Conservation (phyloP, 2,113 vertebrate genomes). For the Origma solitaria region DNA sequence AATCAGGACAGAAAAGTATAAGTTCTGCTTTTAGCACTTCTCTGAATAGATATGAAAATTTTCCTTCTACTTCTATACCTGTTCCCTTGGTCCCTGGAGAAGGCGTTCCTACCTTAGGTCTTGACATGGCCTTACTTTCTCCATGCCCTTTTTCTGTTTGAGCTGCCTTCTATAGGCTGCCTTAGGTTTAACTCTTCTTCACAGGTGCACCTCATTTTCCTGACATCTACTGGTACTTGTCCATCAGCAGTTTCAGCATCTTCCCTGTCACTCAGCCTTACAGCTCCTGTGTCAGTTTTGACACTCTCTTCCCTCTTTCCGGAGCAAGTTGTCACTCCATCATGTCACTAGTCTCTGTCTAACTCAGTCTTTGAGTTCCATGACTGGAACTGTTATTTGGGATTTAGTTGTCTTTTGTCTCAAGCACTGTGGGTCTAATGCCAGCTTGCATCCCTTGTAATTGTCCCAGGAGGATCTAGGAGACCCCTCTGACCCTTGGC, state of each 20-base stretch:
- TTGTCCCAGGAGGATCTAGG: not conserved
- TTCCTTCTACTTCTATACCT: not conserved
- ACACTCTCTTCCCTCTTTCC: not conserved
- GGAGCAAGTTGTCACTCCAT: not conserved
- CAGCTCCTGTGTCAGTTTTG: not conserved
- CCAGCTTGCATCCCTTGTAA: not conserved
- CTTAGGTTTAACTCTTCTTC: not conserved
- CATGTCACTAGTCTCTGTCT: not conserved
- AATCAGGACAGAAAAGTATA: not conserved
- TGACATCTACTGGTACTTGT: not conserved
- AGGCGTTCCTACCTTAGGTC: not conserved
- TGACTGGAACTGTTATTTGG: not conserved
- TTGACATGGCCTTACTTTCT: not conserved
- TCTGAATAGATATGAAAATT: not conserved
- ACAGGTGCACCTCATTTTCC: not conserved
- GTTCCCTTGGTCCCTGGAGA: not conserved
- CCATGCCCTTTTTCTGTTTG: not conserved
- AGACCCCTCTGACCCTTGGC: not conserved
- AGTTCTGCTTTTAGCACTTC: not conserved
- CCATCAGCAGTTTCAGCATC: not conserved
- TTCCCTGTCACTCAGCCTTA: constrained; percentile 22
- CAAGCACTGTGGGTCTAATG: not conserved
- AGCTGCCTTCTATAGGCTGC: not conserved
- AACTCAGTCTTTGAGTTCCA: not conserved
- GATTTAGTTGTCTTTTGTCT: not conserved